Evolutionary conservation across 2,888 invertebrate genomes (phyloP).

Genomic region (Melanostoma scalare): DNA sequence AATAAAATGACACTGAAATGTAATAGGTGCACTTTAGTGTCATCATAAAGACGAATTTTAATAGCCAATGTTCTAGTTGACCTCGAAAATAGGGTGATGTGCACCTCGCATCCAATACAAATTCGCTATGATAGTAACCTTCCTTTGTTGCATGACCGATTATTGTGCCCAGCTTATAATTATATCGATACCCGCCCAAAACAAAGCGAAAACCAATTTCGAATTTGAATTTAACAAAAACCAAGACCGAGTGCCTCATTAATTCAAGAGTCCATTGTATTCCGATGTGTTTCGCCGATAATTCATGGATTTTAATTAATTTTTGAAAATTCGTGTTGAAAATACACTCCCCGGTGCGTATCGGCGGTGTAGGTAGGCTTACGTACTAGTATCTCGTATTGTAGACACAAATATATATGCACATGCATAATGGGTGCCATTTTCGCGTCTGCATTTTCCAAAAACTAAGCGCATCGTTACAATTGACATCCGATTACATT

Average conservation of each 20-base stretch:
- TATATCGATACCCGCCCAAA: no score
- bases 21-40: no score
- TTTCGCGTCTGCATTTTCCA: slow-evolving; percentile 18
- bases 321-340: slow-evolving; percentile 54
- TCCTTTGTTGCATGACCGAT: no score
- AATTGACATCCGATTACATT: slow-evolving; percentile 68
- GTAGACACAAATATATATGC: neutral
- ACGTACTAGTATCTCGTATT: no score
- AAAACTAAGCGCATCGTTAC: slow-evolving; percentile 61
- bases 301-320: slow-evolving; percentile 67
- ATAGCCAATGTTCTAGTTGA: no score
- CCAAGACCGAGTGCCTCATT: slow-evolving; percentile 46
- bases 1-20: no score
- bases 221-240: slow-evolving; percentile 10
- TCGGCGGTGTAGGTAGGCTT: no score
- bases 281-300: slow-evolving; percentile 39
- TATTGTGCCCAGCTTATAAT: no score
- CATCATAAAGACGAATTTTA: no score
- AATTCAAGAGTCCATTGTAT: slow-evolving; percentile 37
- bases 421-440: slow-evolving; percentile 12
- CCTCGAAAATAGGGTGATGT: no score
- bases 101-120: no score
- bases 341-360: slow-evolving; percentile 2
- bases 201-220: neutral
- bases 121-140: no score